These are phyloP conservation scores for Laspeyria flexula DNA, from an alignment of 2,888 invertebrate genomes.

Conservation along the genomic window DNA sequence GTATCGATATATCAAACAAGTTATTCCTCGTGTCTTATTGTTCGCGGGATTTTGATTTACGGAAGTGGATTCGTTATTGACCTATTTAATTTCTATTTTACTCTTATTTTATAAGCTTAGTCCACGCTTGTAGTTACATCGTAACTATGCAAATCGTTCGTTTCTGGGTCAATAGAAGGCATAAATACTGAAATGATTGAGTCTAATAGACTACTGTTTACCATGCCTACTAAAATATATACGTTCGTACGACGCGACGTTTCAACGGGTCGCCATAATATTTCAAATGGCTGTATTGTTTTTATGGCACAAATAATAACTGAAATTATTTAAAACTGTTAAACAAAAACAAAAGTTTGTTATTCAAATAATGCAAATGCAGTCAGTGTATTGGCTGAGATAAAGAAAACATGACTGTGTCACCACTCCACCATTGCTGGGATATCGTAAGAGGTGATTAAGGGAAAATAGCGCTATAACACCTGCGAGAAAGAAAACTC, in stretches of 20 bases:
- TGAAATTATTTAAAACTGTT: not conserved
- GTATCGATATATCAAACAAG: conserved; percentile 42
- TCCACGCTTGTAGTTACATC: conserved; percentile 13
- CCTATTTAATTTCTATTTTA: conserved; percentile 13
- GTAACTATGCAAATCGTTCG: conserved; percentile 40
- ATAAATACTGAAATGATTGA: conserved; percentile 39
- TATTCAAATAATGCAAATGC: too few species aligned
- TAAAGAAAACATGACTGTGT: too few species aligned
- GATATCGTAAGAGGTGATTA: too few species aligned
- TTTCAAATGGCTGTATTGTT: conserved; percentile 9
- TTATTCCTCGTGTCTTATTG: conserved; percentile 18
- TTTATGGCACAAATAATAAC: conserved; percentile 5
- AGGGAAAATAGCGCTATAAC: too few species aligned
- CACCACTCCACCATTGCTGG: too few species aligned
- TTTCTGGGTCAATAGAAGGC: conserved; percentile 41
- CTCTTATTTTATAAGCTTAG: conserved; percentile 15
- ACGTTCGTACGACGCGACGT: conserved; percentile 6
- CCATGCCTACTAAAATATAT: conserved; percentile 23
- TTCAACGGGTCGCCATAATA: conserved; percentile 13
- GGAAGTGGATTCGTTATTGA: conserved; percentile 21
- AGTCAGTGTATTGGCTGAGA: too few species aligned
- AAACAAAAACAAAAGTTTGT: too few species aligned
- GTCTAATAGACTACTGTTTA: conserved; percentile 28
- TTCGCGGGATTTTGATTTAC: conserved; percentile 20
- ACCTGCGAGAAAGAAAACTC: too few species aligned